Base-by-base conservation (phyloP, 2,888 invertebrate species). In the Plusia festucae region DNA sequence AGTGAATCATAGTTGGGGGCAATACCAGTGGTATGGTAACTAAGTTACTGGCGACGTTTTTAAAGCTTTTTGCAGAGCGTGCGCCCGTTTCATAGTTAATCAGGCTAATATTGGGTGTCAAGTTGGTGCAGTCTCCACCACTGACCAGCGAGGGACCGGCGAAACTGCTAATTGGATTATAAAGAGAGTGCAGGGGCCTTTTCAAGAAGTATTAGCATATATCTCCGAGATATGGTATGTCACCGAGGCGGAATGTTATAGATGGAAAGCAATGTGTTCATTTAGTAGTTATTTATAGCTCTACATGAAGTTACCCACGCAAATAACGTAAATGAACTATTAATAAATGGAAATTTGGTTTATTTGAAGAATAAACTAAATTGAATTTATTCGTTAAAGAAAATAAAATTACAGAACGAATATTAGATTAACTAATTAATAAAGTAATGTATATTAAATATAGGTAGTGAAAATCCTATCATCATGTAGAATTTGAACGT, bases 41-140 rank as follows among this genome's bases (percentile, higher is more conserved):
- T 89, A 85, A 92, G 91, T 94, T 93, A 93, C 88, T 80, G 84
- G 87, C 85, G 89, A 90, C 90, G 82, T 91, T 93, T 93, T 93
- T 93, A 93, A 91, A 92, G 93, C 93, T 92, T 93, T 93, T 93
- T 91, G 88, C 89, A 83, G 86, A 83, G 88, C 57, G 74, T 79
- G 84, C 86, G 83, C 83, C 83, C 85, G 84, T 84, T 87, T 91
- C 87, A 84, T 84, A 85, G 86, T 89, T 92, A 91, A 93, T 93
- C 89, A 93, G 85, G 85, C 89, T 91, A 91, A 91, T 91, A 89
- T 87, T 84, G 86, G 87, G 84, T 89, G 91, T 87, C 90, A 81
- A 85, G 85, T 70, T 30, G 15, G 40, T 61, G 74, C 66, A 73
- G 65, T 55, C 30, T 70, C 60, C 62, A 51, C 73, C 75, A 73